These are phyloP conservation scores for Saguinus oedipus DNA, from an alignment of 2,797 vertebrate species.

Conservation along the genomic window DNA sequence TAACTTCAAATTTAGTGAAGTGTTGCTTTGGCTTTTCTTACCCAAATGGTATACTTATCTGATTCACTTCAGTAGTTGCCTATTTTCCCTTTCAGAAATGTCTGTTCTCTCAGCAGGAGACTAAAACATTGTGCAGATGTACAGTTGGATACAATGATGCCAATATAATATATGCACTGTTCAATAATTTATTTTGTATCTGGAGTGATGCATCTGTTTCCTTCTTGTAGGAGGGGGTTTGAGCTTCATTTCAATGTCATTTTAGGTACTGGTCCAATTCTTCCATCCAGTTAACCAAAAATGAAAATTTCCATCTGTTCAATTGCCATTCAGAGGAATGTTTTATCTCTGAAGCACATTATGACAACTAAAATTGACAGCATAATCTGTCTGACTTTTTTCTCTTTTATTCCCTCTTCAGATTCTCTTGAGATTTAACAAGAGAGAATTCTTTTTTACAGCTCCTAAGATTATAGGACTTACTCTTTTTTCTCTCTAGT, in stretches of 20 bases:
- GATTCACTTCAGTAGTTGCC: slow-evolving; percentile 78
- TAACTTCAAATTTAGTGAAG: slow-evolving; percentile 72
- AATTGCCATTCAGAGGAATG: slow-evolving; percentile 71
- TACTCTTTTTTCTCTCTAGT: slow-evolving; percentile 53
- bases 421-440: slow-evolving; percentile 75
- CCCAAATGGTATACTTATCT: slow-evolving; percentile 73
- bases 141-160: slow-evolving; percentile 68
- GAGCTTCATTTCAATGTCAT: slow-evolving; percentile 74
- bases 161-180: slow-evolving; percentile 73
- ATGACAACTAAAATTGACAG: slow-evolving; percentile 79
- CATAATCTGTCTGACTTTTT: slow-evolving; percentile 74
- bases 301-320: slow-evolving; percentile 79
- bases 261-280: slow-evolving; percentile 80
- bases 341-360: slow-evolving; percentile 79
- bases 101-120: slow-evolving; percentile 75
- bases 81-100: slow-evolving; percentile 77
- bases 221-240: slow-evolving; percentile 75
- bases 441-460: slow-evolving; percentile 63
- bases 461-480: slow-evolving; percentile 53
- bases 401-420: slow-evolving; percentile 67
- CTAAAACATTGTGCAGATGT: slow-evolving; percentile 75
- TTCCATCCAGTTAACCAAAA: slow-evolving; percentile 79
- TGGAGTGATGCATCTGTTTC: slow-evolving; percentile 70
- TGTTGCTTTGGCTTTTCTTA: slow-evolving; percentile 74
- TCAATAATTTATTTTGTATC: slow-evolving; percentile 77